phyloP scores from a whole-genome alignment of 1,140 invertebrate species.

The Potamilus streckersoni region DNA sequence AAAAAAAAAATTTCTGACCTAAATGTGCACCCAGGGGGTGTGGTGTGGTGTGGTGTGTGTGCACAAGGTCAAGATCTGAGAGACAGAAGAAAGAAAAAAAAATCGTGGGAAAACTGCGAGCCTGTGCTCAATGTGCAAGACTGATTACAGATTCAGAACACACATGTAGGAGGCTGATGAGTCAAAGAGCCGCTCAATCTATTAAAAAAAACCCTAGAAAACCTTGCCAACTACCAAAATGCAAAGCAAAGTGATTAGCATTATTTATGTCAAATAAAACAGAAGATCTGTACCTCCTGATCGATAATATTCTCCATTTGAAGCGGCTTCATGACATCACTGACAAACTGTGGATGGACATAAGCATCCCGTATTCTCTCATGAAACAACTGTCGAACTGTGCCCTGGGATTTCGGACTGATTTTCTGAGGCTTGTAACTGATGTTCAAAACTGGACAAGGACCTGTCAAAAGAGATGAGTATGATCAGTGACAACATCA shows the following conservation, averaged over 20 bases:
- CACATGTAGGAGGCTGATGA: not conserved
- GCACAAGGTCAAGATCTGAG: no score
- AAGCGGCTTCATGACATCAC: conserved; percentile 99
- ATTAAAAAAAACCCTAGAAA: no score
- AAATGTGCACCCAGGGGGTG: no score
- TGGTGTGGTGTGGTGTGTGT: no score
- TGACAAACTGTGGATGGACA: conserved; percentile 96
- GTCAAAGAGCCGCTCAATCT: not conserved
- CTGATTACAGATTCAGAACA: not conserved
- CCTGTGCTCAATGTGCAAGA: not conserved
- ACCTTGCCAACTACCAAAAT: not conserved
- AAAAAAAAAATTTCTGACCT: no score
- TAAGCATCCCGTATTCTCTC: conserved; percentile 98
- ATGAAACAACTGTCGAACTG: conserved; percentile 91
- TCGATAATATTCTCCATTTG: conserved; percentile 99
- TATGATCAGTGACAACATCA: no score
- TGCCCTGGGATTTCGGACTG: conserved; percentile 95
- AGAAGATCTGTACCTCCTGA: conserved; percentile 80
- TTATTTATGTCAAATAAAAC: not conserved
- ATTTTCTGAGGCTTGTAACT: conserved; percentile 99
- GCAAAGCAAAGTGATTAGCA: not conserved
- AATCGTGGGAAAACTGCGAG: not conserved
- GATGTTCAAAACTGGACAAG: conserved; percentile 88
- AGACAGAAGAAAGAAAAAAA: not conserved
- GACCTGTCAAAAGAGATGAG: conserved; percentile 27